Evolutionary conservation across 2,113 vertebrate species (phyloP), one percentile per base, ranked within the genome.

Genomic region (Microtus montanus): DNA sequence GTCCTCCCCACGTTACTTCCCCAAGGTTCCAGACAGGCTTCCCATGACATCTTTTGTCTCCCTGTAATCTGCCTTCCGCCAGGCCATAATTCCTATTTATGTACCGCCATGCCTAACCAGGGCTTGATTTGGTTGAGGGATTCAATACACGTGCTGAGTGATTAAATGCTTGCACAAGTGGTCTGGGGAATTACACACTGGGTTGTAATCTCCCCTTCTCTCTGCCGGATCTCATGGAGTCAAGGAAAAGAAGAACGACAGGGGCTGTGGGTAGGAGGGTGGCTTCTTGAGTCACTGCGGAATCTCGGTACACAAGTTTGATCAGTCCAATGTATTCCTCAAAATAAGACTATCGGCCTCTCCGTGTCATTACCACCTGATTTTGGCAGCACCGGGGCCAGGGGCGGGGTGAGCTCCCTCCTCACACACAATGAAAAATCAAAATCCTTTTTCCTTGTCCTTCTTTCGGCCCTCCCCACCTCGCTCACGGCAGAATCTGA

Each of bases 111-210:
- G 20, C 28, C 91, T 97, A 41, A 77, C 87, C 68, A 70, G 38
- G 38, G 58, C 44, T 75, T 30, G 54, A 10, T 24, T 70, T 7
- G 30, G n/a, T 20, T 47, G 44, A 47, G 44, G 30, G 22, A 80
- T 73, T 80, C 85, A 33, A 19, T 13, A 44, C 88, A 14, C 0
- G n/a, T 24, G 75, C 82, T 70, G 86, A 90, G 54, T 84, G 85
- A 91, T 87, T 54, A 82, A 33, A 89, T 44, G 93, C 6, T 64
- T n/a, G n/a, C 35, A 80, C 41, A 88, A 93, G 79, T 91, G 80
- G 78, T 30, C 61, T 84, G 41, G 92, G 64, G 87, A 66, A 30
- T 1, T 15, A 28, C 74, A 78, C 0, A 0, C 30, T 38, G 71
- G 26, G 47, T 9, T 33, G 49, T 10, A 33, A 24, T 64, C 68